Base-by-base conservation (phyloP, 1,140 invertebrate genomes). In the Drosophila leontia region DNA sequence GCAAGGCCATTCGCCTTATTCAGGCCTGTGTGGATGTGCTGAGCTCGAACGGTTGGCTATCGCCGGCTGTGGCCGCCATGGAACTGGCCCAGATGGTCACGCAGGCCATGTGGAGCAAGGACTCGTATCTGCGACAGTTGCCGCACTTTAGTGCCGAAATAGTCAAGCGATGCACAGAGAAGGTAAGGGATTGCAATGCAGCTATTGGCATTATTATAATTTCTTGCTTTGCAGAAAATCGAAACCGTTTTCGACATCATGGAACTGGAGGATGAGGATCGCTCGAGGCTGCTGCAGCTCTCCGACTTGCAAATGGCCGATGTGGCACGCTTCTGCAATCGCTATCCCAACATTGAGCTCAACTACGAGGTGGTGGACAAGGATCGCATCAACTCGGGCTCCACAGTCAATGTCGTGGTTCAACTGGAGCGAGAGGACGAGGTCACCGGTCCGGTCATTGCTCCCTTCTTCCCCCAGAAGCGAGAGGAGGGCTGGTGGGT, bases 401-500 rank as follows among this genome's bases (percentile, higher is more conserved):
- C 95, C 2, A 95, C 96, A 1, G 97, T 99, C 0, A 96, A 97
- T 93, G 96, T 99, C 7, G 94, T 96, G n/a, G 98, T 99, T 3
- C 96, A 97, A 50, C 93, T 99, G 59, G 99, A 99, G 93, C 94
- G 99, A 70, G 99, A 99, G 92, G 98, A 99, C 94, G 98, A 99
- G 93, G 95, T 98, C n/a, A 96, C 96, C 2, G 98, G 98, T 0
- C 98, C 98, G 0, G 99, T 99, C 7, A 98, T 99, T 67, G 99
- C 99, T 17, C 99, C 99, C 0, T 98, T 98, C 93, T 99, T 99
- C 94, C 99, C 99, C 45, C 97, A 98, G 95, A 99, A 99, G 96
- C 96, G 98, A 51, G 99, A 99, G 93, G 99, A 99, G 94, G 98
- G 98, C 42, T 99, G 99, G 99, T 99, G 99, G 99, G 97, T 99